Evolutionary conservation across 2,113 vertebrate genomes (phyloP), one percentile per base, ranked within the genome.

Genomic region (Cyprinodon tularosa): DNA sequence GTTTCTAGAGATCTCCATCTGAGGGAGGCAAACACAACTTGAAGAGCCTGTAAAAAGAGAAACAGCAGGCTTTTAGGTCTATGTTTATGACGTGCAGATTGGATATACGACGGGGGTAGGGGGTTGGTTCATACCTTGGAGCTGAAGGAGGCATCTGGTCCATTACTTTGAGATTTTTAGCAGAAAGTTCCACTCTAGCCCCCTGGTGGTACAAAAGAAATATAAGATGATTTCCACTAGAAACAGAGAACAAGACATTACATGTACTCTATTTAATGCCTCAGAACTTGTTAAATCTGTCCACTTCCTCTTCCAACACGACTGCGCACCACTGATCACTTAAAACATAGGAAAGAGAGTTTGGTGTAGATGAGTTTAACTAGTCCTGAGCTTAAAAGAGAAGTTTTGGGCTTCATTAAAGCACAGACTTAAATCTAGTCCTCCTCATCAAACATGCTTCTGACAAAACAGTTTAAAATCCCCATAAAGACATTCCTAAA

Each of bases 101-200:
- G 15, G 61, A 44, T 12, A 15, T 36, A 15, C 6, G 1, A 29
- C 36, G 62, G 5, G 68, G 37, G 64, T 17, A 9, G 68, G 61
- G 1, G 72, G 59, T 59, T 38, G 72, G 59, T 66, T 71, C 42
- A 47, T 95, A 99, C 98, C 98, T 96, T 44, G 98, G 97, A 60
- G 97, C 97, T 78, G 90, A 93, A 67, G 95, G 95, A 37, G 97
- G 96, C 96, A 97, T 97, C 94, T 97, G 96, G 91, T 99, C 98
- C 96, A 97, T 98, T 84, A 99, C 96, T 89, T 96, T 97, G 67
- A 98, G 94, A 84, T 99, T 99, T 92, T 98, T 99, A 83, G 97
- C 98, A 84, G 96, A 96, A 83, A 99, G 98, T 92, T 99, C 97
- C 71, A 99, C 98, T 89, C 98, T 94, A 78, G 98, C 96, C 70